These are phyloP conservation scores for Saguinus midas DNA, from an alignment of 2,113 vertebrate genomes.

Conservation along the genomic window DNA sequence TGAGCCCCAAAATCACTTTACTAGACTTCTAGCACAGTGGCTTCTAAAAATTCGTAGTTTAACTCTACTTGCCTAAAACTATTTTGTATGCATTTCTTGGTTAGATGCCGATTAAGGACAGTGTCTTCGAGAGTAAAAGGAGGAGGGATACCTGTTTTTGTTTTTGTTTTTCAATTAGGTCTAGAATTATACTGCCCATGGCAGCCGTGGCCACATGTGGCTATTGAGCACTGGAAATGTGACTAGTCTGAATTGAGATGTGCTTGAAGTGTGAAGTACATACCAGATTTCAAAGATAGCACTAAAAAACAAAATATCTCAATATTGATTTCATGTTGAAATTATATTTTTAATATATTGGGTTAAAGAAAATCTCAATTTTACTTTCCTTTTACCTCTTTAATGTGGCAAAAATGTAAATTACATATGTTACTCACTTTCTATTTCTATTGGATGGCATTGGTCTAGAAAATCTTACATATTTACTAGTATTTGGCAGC, in stretches of 20 bases:
- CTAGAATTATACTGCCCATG: not conserved
- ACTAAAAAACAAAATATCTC: not conserved
- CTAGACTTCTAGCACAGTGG: not conserved
- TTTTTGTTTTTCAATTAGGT: not conserved
- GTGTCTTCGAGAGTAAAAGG: not conserved
- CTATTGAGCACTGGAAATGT: not conserved
- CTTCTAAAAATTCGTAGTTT: not conserved
- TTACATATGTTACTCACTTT: not conserved
- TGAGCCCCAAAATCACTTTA: not conserved
- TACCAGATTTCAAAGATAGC: not conserved
- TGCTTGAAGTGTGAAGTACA: not conserved
- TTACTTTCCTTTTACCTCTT: not conserved
- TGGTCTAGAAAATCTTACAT: not conserved
- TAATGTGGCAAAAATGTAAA: not conserved
- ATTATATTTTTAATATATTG: not conserved
- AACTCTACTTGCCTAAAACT: not conserved
- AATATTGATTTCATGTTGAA: not conserved
- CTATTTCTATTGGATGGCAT: not conserved
- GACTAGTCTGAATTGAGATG: not conserved
- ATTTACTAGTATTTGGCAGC: constrained; percentile 15
- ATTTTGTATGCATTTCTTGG: not conserved
- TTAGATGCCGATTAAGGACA: not conserved
- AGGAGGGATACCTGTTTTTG: not conserved
- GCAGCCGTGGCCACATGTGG: not conserved
- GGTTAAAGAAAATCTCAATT: not conserved